phyloP scores from a whole-genome alignment of 2,797 vertebrate species.

The Buphagus erythrorhynchus region DNA sequence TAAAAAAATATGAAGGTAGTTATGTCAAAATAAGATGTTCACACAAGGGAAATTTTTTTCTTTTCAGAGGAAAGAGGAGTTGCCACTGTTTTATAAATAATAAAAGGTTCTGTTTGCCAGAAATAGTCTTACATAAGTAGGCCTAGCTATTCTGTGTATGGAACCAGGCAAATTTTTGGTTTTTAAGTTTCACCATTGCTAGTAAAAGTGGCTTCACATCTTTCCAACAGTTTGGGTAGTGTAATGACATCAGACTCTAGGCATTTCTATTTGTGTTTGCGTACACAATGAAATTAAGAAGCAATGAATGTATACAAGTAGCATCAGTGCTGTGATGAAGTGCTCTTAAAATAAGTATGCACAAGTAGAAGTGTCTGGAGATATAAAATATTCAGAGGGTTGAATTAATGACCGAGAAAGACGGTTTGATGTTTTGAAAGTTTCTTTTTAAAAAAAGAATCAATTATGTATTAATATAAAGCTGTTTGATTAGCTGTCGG shows the following conservation, averaged over 20 bases:
- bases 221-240: neutral
- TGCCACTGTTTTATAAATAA: neutral
- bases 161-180: neutral
- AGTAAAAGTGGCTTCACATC: neutral
- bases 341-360: slow-evolving; percentile 45
- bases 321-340: slow-evolving; percentile 31
- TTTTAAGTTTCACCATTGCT: neutral
- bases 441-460: neutral
- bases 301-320: neutral
- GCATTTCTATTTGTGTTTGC: neutral
- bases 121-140: neutral
- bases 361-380: slow-evolving; percentile 45
- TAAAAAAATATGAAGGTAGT: neutral
- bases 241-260: neutral
- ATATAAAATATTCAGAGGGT: slow-evolving; percentile 51
- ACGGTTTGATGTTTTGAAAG: neutral
- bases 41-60: neutral
- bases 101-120: neutral
- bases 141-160: neutral
- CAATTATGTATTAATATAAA: slow-evolving; percentile 31
- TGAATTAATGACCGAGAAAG: slow-evolving; percentile 35
- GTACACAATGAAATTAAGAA: neutral
- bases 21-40: neutral
- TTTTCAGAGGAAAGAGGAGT: neutral
- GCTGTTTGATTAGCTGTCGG: slow-evolving; percentile 4